Evolutionary conservation across 37 sponge, comb jelly and placozoan species (phyloP), one percentile per base, ranked within the genome.

Genomic region (Crambe crambe): DNA sequence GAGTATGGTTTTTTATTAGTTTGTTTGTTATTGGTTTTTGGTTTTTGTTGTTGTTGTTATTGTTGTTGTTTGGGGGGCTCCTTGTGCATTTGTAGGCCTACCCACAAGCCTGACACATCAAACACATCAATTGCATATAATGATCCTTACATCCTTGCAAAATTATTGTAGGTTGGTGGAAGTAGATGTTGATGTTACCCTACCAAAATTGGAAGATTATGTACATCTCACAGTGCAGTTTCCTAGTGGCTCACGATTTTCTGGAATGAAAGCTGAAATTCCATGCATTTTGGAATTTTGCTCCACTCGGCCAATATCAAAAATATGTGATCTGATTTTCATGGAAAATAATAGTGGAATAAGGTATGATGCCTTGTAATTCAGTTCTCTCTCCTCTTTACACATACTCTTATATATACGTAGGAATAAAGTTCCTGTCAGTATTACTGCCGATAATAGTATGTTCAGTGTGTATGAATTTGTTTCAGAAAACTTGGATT

Each of bases 381-480:
- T 51, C 12, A 68, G 12, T 15, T 20, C 22, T 42, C 44, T 18
- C n/a, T 23, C 25, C 25, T 4, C 15, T 23, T 27, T 61, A 20
- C 4, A 61, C 5, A 20, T 61, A 20, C 15, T 61, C 5, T 8
- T 61, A 47, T 60, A 60, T 42, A 6, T 10, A 34, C 8, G 3
- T 57, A 90, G 91, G 63, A 74, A 70, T 18, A 20, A 37, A 2
- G 37, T 93, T 25, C 84, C 90, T n/a, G 71, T 89, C 71, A 70
- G 84, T 37, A 75, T 93, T 26, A 42, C 81, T 58, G 87, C 90
- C 39, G 94, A 93, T 35, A 93, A 93, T 67, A 72, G 73, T 67
- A 26, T 90, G 18, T 78, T 93, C 44, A 83, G 87, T 21, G 66
- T 89, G 23, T 89, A 86, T 37, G 58, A 82, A 72, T 89, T 86